A percentile compares a stretch with the other conserved stretches of the same genome.
phyloP scores from a whole-genome alignment of 2,888 invertebrate species.

The Arge pagana region DNA sequence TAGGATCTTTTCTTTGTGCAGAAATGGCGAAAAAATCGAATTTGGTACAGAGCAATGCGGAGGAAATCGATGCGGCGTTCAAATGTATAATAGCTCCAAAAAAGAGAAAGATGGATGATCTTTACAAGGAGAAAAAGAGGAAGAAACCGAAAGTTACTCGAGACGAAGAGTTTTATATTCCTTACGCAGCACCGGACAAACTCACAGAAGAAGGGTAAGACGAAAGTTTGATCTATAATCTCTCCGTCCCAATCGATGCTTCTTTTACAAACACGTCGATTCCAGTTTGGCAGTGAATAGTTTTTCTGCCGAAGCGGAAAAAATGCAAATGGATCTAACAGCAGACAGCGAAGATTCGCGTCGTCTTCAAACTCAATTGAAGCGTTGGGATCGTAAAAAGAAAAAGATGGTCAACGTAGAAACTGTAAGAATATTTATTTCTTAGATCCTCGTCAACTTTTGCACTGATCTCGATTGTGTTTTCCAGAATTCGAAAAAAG shows the following conservation, averaged over 20 bases:
- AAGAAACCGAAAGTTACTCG: conserved; percentile 61
- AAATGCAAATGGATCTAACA: conserved; percentile 80
- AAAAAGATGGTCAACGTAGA: conserved; percentile 89
- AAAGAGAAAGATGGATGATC: conserved; percentile 63
- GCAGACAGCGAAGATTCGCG: conserved; percentile 77
- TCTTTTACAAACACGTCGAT: background rate
- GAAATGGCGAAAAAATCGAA: conserved; percentile 27
- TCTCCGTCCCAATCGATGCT: background rate
- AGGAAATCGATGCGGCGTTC: conserved; percentile 65
- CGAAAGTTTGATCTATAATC: conserved; percentile 12
- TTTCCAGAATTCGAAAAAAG: conserved; percentile 62
- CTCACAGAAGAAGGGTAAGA: conserved; percentile 81
- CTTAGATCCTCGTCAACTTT: conserved; percentile 4
- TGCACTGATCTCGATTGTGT: background rate
- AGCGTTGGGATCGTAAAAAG: conserved; percentile 92
- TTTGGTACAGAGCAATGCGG: conserved; percentile 58
- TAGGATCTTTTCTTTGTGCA: too few relatives aligned
- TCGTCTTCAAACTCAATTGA: conserved; percentile 65
- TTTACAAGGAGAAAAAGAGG: conserved; percentile 61
- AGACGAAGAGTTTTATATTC: conserved; percentile 85
- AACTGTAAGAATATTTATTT: conserved; percentile 58
- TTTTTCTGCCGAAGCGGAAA: conserved; percentile 80
- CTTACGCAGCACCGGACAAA: conserved; percentile 82
- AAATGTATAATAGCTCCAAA: conserved; percentile 64
- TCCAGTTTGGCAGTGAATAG: conserved; percentile 74